Percentiles rank a stretch among this genome's conserved stretches.
phyloP scores from a whole-genome alignment of 2,888 invertebrate species.

The Leptarthrus brevirostris region DNA sequence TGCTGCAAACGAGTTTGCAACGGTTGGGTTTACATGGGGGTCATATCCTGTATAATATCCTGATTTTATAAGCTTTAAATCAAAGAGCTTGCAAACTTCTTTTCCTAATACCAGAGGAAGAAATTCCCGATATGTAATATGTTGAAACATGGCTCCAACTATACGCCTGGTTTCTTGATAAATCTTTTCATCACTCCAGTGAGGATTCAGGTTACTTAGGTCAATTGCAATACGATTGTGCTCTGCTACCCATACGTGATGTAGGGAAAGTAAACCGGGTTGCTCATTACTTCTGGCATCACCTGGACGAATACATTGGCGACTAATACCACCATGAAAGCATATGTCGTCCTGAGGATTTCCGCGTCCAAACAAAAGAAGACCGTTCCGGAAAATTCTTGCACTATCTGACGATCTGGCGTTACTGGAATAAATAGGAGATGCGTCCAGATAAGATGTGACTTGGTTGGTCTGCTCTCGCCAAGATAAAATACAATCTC shows the following conservation, averaged over 20 bases:
- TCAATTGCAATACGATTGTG: slow-evolving; percentile 77
- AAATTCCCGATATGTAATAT: slow-evolving; percentile 86
- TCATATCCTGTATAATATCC: slow-evolving; percentile 81
- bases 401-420: slow-evolving; percentile 78
- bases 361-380: slow-evolving; percentile 75
- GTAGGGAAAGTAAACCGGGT: slow-evolving; percentile 71
- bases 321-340: slow-evolving; percentile 76
- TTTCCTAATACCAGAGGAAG: slow-evolving; percentile 82
- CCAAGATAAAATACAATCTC: slow-evolving; percentile 84
- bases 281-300: slow-evolving; percentile 85
- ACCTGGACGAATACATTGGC: slow-evolving; percentile 82
- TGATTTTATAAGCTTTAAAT: slow-evolving; percentile 74
- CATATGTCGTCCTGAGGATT: slow-evolving; percentile 78
- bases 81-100: slow-evolving; percentile 81
- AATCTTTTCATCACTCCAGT: slow-evolving; percentile 89
- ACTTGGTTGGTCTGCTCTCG: slow-evolving; percentile 88
- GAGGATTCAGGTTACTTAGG: slow-evolving; percentile 79
- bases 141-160: slow-evolving; percentile 83
- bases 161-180: slow-evolving; percentile 88
- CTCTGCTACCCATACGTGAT: slow-evolving; percentile 67
- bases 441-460: slow-evolving; percentile 84
- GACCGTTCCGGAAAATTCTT: slow-evolving; percentile 80
- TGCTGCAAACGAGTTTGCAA: slow-evolving; percentile 82
- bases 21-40: slow-evolving; percentile 76
- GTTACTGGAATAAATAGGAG: slow-evolving; percentile 84